phyloP scores from a whole-genome alignment of 1,140 invertebrate species.

The Prorops nasuta region DNA sequence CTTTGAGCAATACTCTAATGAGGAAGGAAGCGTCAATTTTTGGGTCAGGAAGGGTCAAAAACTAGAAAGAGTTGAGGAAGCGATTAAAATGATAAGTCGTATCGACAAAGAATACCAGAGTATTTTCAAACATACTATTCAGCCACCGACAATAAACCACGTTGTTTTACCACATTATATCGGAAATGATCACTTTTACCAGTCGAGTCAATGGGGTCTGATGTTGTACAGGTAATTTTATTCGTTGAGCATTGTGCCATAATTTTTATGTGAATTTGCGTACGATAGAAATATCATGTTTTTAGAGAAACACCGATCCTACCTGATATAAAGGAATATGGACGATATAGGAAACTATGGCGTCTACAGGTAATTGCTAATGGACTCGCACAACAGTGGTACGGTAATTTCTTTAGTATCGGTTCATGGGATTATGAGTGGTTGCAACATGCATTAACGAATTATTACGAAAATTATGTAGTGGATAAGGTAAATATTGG shows the following conservation, averaged over 20 bases:
- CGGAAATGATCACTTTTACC: background rate
- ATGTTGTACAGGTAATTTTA: no score
- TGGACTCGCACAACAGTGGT: background rate
- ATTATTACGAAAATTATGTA: background rate
- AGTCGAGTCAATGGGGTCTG: background rate
- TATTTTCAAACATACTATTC: slow-evolving; percentile 54
- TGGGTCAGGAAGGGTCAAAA: slow-evolving; percentile 61
- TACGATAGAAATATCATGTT: no score
- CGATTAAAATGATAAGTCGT: slow-evolving; percentile 49
- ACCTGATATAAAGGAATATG: no score
- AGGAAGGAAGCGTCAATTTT: slow-evolving; percentile 20
- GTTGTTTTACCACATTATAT: slow-evolving; percentile 72
- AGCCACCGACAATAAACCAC: slow-evolving; percentile 64
- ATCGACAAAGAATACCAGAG: no score
- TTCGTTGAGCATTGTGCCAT: background rate
- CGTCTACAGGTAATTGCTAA: background rate
- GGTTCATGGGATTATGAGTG: background rate
- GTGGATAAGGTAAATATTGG: background rate
- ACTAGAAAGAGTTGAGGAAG: slow-evolving; percentile 59
- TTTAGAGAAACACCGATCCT: no score
- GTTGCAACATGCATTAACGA: background rate
- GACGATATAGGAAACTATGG: no score
- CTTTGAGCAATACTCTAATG: slow-evolving; percentile 44
- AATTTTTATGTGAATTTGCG: background rate
- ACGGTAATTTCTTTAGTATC: background rate